These are phyloP conservation scores for Protobothrops flavoviridis DNA, from an alignment of 2,113 vertebrate genomes.

Conservation along the genomic window DNA sequence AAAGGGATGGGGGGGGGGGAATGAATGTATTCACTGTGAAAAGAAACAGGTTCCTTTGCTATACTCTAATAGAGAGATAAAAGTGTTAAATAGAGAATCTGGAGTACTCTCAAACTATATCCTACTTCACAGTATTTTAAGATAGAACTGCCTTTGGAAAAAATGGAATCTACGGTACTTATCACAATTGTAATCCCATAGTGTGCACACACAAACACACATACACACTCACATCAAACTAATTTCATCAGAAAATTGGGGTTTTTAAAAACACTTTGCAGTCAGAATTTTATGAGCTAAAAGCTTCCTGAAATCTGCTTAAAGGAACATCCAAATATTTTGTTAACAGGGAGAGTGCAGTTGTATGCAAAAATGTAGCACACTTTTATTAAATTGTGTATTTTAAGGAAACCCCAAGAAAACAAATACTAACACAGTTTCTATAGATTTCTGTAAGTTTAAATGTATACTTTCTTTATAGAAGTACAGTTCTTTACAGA, in stretches of 20 bases:
- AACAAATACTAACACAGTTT: not conserved
- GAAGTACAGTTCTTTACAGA: not conserved
- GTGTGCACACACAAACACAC: not conserved
- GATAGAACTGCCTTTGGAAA: not conserved
- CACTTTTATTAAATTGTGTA: not conserved
- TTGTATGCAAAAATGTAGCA: not conserved
- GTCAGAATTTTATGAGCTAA: not conserved
- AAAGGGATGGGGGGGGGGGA: too few species aligned
- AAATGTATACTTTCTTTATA: not conserved
- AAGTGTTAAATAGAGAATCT: not conserved
- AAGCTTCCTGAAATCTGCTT: slow-evolving; percentile 5
- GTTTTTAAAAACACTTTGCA: not conserved
- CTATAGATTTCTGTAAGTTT: not conserved
- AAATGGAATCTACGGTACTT: not conserved
- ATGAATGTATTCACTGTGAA: not conserved
- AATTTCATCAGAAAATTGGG: not conserved
- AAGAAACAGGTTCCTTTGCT: not conserved
- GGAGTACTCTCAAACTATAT: not conserved
- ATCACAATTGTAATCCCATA: not conserved
- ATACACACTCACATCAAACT: not conserved
- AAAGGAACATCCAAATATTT: not conserved
- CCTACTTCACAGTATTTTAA: not conserved
- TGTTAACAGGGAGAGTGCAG: not conserved
- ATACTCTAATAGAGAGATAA: not conserved
- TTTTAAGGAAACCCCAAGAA: not conserved